These are phyloP conservation scores for Idaea aversata DNA, from an alignment of 2,888 invertebrate genomes.

Conservation along the genomic window DNA sequence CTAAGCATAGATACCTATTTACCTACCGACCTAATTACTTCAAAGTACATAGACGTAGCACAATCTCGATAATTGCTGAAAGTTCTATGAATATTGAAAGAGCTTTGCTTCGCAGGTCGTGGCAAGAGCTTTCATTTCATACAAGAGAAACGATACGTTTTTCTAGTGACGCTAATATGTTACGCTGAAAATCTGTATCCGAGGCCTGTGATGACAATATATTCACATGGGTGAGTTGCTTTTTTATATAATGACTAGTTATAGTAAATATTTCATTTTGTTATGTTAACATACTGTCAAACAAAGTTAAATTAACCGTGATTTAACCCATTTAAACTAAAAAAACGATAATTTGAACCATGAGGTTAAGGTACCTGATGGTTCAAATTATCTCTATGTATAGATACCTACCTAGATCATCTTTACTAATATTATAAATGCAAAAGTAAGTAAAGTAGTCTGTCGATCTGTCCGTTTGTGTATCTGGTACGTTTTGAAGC, in stretches of 20 bases:
- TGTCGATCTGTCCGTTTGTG: too few relatives aligned
- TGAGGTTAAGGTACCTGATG: too few relatives aligned
- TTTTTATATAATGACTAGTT: not conserved
- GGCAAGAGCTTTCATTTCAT: constrained; percentile 76
- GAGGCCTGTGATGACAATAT: constrained; percentile 77
- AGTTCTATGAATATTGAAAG: not conserved
- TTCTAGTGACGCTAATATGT: constrained; percentile 79
- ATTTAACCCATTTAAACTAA: too few relatives aligned
- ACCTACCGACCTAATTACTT: not conserved
- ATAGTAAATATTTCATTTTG: not conserved
- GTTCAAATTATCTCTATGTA: too few relatives aligned
- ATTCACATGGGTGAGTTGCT: constrained; percentile 60
- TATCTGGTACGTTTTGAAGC: too few relatives aligned
- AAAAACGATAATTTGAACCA: too few relatives aligned
- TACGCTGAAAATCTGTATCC: constrained; percentile 81
- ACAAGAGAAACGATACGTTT: constrained; percentile 77
- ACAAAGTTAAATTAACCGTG: not conserved
- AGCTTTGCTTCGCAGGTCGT: constrained; percentile 59
- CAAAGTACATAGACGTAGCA: constrained; percentile 7
- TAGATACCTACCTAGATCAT: too few relatives aligned
- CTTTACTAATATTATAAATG: too few relatives aligned
- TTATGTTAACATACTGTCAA: not conserved
- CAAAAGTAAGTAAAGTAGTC: too few relatives aligned
- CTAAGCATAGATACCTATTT: too few relatives aligned
- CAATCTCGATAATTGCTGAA: constrained; percentile 9